Conservation (phyloP, 2,113 vertebrate genomes). For the Myrmophylax atrothorax region DNA sequence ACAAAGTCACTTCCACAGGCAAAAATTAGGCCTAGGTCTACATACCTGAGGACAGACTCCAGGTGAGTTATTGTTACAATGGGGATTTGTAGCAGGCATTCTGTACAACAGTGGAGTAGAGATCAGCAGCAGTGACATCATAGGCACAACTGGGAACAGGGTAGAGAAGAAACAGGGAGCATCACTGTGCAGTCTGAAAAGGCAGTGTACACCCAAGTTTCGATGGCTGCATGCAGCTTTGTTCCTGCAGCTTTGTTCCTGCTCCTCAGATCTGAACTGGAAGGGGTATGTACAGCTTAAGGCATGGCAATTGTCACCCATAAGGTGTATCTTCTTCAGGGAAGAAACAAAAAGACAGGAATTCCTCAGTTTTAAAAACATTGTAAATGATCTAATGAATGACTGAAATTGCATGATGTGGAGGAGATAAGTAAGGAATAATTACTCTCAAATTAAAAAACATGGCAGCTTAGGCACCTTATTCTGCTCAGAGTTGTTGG, state of each 20-base stretch:
- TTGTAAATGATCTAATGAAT: background rate
- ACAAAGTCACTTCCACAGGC: background rate
- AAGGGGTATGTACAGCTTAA: background rate
- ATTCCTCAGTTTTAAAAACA: background rate
- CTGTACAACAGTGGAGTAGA: background rate
- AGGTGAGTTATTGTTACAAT: background rate
- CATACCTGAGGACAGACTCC: background rate
- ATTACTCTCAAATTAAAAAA: background rate
- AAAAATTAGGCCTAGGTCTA: background rate
- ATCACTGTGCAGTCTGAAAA: background rate
- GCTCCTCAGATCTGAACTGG: background rate
- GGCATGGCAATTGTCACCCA: background rate
- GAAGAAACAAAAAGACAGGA: background rate
- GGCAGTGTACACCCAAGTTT: background rate
- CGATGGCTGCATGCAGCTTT: background rate
- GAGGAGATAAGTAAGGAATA: background rate
- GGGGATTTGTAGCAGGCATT: background rate
- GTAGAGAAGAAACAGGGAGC: background rate
- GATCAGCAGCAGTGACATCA: background rate
- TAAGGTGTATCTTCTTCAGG: background rate
- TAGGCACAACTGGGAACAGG: background rate
- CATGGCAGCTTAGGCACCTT: background rate
- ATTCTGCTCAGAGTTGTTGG: background rate
- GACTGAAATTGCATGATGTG: background rate
- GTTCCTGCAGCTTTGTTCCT: background rate